Evolutionary conservation across 2,797 vertebrate species (phyloP), one percentile per base, ranked within the genome.

Genomic region (Oceanodroma leucorhoa): DNA sequence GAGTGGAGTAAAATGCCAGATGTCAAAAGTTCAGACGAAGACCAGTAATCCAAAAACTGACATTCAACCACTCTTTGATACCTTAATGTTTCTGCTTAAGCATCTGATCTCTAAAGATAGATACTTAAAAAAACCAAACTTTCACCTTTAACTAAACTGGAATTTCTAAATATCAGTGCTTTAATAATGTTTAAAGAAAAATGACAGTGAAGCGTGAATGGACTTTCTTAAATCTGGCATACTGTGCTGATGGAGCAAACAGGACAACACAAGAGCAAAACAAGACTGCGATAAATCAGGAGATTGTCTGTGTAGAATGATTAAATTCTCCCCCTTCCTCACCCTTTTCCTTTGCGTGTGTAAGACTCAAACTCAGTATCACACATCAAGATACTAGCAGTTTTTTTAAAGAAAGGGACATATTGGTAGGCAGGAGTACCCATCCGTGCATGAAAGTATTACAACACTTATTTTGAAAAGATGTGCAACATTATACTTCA

Each of bases 151-250:
- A 22, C 53, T 76, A 38, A 91, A 73, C 4, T 77, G 23, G 71
- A 77, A 83, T 65, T 90, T 93, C 61, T 79, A 95, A 95, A 90
- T 96, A 95, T 75, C 76, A 93, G 4, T 58, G 53, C 20, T 86
- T 86, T 81, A 83, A 55, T 55, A 65, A 6, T n/a, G 21, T 75
- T 95, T 71, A 71, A 94, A 86, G 65, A 72, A 88, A 94, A 95
- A 67, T 83, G 57, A 58, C 83, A 90, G 45, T 78, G 65, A 78
- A 83, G 38, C 29, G 45, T 0, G 6, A 83, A 81, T 58, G 30
- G 50, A 75, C 38, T 81, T 90, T 61, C 58, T 78, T 75, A 81
- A 90, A 75, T 86, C 34, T 84, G 80, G 10, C 80, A 65, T 81
- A 34, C 38, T 61, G 54, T 78, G 50, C 54, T 88, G 48, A 58